Percentiles rank a stretch among this genome's conserved stretches.
Conservation (phyloP, 2,113 vertebrate genomes). For the Cariama cristata region DNA sequence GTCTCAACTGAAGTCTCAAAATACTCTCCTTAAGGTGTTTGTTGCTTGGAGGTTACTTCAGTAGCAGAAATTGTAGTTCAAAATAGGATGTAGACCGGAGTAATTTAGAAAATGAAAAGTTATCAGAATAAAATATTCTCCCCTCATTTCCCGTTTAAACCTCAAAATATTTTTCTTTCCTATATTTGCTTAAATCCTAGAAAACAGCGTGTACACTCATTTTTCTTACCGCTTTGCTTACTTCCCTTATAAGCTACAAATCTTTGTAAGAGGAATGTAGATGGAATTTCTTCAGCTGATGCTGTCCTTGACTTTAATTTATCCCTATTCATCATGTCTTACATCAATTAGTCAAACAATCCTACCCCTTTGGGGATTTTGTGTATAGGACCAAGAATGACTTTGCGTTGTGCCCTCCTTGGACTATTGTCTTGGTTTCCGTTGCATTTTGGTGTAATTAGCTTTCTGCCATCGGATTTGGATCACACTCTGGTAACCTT, state of each 20-base stretch:
- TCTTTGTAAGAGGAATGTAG: background rate
- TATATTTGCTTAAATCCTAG: background rate
- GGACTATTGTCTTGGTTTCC: conserved; percentile 24
- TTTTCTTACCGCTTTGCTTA: background rate
- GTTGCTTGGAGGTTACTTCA: background rate
- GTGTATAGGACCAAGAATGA: background rate
- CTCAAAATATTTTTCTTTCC: background rate
- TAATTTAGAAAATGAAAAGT: background rate
- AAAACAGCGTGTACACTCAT: background rate
- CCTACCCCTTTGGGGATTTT: background rate
- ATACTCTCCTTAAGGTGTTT: background rate
- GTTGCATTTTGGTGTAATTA: background rate
- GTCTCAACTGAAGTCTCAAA: background rate
- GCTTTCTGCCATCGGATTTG: background rate
- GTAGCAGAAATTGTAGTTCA: background rate
- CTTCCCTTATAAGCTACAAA: background rate
- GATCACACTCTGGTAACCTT: background rate
- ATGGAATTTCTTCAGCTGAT: background rate
- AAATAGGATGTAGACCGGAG: background rate
- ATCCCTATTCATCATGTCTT: background rate
- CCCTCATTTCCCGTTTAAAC: background rate
- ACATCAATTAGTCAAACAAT: background rate
- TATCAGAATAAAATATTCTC: background rate
- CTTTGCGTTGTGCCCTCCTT: background rate
- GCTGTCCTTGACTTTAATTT: conserved; percentile 24